phyloP scores from a whole-genome alignment of 1,140 invertebrate species.

The Neotoxoptera formosana region DNA sequence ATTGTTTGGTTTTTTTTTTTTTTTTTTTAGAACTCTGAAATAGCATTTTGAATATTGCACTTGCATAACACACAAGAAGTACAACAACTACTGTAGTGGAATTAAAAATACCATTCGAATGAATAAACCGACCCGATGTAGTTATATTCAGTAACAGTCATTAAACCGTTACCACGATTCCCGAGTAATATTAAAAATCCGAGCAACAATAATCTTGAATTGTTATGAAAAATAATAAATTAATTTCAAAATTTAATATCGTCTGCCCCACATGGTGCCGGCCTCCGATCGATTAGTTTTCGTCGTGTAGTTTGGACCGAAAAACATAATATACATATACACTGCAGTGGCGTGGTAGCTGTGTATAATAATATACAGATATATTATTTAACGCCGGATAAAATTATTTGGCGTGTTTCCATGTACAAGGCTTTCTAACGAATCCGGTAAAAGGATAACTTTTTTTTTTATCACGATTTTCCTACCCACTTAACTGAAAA shows the following conservation, averaged over 20 bases:
- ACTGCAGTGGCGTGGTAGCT: neutral
- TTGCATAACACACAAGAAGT: neutral
- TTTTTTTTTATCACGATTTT: conserved; percentile 30
- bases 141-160: neutral
- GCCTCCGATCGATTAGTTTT: conserved; percentile 29
- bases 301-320: neutral
- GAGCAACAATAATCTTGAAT: neutral
- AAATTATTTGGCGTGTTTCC: conserved; percentile 36
- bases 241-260: conserved; percentile 38
- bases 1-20: neutral
- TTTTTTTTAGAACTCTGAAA: neutral
- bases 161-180: neutral
- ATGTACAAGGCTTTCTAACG: neutral
- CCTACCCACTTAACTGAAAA: conserved; percentile 34
- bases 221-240: conserved; percentile 23
- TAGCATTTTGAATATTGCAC: neutral
- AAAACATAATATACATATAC: conserved; percentile 13
- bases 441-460: conserved; percentile 8
- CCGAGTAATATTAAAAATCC: neutral
- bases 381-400: neutral
- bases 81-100: neutral
- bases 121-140: neutral
- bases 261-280: conserved; percentile 32
- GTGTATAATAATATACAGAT: neutral
- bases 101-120: neutral